phyloP scores from a whole-genome alignment of 2,797 vertebrate species.

The Pristis pectinata region DNA sequence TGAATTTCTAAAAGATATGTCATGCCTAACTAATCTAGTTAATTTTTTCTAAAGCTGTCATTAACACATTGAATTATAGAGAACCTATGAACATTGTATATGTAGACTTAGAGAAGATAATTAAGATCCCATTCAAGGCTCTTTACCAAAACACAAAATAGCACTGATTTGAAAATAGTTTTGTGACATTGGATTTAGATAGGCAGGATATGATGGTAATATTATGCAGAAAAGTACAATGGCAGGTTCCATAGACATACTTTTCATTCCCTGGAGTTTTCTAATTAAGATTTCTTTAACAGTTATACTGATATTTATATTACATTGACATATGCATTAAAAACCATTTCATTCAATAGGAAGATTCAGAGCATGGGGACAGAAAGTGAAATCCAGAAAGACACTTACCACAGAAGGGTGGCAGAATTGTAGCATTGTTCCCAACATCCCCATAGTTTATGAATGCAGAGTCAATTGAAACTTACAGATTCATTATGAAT shows the following conservation, averaged over 20 bases:
- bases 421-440: neutral
- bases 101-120: neutral
- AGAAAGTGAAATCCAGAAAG: neutral
- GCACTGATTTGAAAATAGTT: neutral
- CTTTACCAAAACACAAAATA: neutral
- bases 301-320: neutral
- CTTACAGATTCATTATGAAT: neutral
- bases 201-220: neutral
- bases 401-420: neutral
- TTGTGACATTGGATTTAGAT: neutral
- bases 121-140: neutral
- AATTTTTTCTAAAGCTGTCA: neutral
- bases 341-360: neutral
- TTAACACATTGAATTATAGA: neutral
- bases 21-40: neutral
- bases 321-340: neutral
- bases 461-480: neutral
- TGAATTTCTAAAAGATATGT: neutral
- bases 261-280: neutral
- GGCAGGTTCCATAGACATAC: neutral
- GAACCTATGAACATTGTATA: neutral
- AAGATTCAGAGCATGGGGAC: neutral
- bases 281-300: neutral
- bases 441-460: neutral
- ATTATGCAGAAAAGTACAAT: neutral